phyloP scores from a whole-genome alignment of 2,888 invertebrate species.

The Mesoligia furuncula region DNA sequence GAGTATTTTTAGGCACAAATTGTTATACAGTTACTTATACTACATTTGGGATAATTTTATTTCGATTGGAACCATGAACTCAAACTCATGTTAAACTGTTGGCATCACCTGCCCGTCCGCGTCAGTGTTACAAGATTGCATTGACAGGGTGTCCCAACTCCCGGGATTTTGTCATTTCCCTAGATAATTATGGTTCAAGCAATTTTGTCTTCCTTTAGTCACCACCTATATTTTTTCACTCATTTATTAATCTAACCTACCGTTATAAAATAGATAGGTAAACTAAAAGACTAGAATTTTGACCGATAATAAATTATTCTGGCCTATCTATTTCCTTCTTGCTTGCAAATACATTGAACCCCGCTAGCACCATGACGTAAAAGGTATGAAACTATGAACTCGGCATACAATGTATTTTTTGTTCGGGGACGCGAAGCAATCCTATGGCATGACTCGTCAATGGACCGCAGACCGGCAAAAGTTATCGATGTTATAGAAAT shows the following conservation, averaged over 20 bases:
- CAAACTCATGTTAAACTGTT: constrained; percentile 16
- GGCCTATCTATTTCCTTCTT: constrained; percentile 36
- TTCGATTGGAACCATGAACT: constrained; percentile 2
- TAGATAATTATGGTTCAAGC: background rate
- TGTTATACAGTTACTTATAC: too few relatives aligned
- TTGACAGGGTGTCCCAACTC: constrained; percentile 1
- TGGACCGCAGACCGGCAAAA: constrained; percentile 30
- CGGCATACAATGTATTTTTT: constrained; percentile 40
- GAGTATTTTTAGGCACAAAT: constrained; percentile 9
- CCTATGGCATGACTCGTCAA: constrained; percentile 7
- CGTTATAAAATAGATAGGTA: background rate
- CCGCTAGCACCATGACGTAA: constrained; percentile 16
- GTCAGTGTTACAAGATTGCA: constrained; percentile 6
- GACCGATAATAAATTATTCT: constrained; percentile 34
- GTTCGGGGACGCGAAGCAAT: background rate
- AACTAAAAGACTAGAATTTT: constrained; percentile 9
- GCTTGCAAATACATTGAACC: constrained; percentile 37
- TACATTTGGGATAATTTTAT: background rate
- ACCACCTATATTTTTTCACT: background rate
- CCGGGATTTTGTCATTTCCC: background rate
- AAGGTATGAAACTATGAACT: constrained; percentile 17
- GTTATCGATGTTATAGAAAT: background rate
- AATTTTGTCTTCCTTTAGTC: background rate
- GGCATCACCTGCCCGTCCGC: constrained; percentile 32
- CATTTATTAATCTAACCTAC: background rate